Base-by-base conservation (phyloP, 2,888 invertebrate genomes). In the Sepiola atlantica region DNA sequence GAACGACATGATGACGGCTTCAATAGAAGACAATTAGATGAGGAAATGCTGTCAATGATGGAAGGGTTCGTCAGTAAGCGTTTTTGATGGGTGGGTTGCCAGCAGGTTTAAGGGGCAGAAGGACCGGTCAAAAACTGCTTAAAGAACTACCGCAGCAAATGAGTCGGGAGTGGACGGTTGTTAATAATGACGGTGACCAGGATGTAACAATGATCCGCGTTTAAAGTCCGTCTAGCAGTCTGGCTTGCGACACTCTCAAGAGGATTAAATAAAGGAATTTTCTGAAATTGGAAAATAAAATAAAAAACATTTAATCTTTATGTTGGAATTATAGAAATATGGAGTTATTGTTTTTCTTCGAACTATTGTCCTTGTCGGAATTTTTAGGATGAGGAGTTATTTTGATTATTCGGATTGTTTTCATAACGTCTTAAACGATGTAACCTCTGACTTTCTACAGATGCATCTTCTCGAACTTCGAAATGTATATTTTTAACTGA, bases 1-100 rank as follows among this genome's bases (percentile, higher is more conserved):
- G 92, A n/a, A 35, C 18, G 93, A 28, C 94, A 93, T 93, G 90
- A 90, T 93, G 91, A 28, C 24, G 35, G 91, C 91, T 24, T 61
- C 24, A 61, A 61, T 21, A 10, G 10, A 61, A 61, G 61, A 61
- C 8, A 10, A 61, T 24, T 2, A 61, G 21, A 61, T 21, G 21
- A 61, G 61, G 28, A 28, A 61, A 61, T 61, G 10, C 61, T 61
- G 61, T 24, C 24, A 24, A 2, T 3, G 10, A 61, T 10, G 28
- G 61, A 61, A 45, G 8, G 8, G 45, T 45, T 24, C 24, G 24
- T 61, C 21, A 61, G 24, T 24, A 61, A 61, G 61, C 28, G 24
- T 24, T 61, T 45, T 45, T 45, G 45, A 8, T 45, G 2, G 45
- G 2, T 45, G 45, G 45, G 45, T 45, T 45, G 45, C 45, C 45